Evolutionary conservation across 2,113 vertebrate genomes (phyloP), one percentile per base, ranked within the genome.

Genomic region (Emydocephalus ijimae): DNA sequence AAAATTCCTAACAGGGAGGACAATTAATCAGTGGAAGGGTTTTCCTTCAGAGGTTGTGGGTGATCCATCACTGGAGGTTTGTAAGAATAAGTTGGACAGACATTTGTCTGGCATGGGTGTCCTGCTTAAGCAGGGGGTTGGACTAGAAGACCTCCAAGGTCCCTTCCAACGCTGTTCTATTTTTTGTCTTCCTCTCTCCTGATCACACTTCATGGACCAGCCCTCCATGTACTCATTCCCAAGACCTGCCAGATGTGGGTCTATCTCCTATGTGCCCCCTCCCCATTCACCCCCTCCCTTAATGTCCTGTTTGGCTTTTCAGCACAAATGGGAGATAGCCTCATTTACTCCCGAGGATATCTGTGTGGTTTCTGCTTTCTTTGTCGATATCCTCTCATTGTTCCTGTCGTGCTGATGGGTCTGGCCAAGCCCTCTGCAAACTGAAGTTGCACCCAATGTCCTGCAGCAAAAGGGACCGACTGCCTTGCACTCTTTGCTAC

Each of bases 21-120:
- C 2, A 61, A 24, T 59, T 24, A 24, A 9, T 1, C 21, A 9
- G 61, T 64, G 61, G 26, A n/a, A n/a, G 0, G 0, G 61, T 0
- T 64, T 14, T 4, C 4, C 26, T 64, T 14, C 29, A 64, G 26
- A 64, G 12, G 4, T n/a, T n/a, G 61, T 64, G 26, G 11, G 26
- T 5, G 61, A 29, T 64, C 11, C 61, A n/a, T n/a, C 61, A n/a
- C 11, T 64, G 61, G 29, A n/a, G 29, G 26, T 1, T 14, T 64
- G n/a, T 14, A 14, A 64, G 11, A 29, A n/a, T 5, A 64, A 4
- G 1, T 5, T 64, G 29, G 29, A 5, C 11, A n/a, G 61, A 29
- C 61, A 1, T n/a, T 64, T 64, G 3, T 64, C 61, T n/a, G 1
- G 29, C 14, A n/a, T 64, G 61, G 24, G 29, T 69, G 4, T 69